Percentiles rank a stretch among this genome's conserved stretches.
Evolutionary conservation across 2,888 invertebrate species (phyloP).

Genomic region (Junonia oenone): DNA sequence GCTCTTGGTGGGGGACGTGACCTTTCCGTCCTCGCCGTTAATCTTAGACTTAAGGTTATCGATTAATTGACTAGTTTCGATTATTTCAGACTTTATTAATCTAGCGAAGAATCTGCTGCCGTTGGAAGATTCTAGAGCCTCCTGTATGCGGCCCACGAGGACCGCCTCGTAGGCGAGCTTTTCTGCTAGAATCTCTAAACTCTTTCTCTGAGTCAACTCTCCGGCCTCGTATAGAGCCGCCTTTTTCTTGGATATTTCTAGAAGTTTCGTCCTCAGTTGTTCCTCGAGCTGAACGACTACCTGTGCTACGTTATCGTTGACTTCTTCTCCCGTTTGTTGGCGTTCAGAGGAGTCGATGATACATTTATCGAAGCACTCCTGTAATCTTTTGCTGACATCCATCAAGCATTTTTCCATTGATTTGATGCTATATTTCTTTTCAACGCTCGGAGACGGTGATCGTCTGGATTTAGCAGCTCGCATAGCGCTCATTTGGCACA

Average conservation of each 20-base stretch:
- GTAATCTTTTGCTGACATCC: constrained; percentile 81
- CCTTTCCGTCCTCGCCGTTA: constrained; percentile 71
- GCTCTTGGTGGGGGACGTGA: constrained; percentile 55
- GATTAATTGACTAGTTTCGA: constrained; percentile 88
- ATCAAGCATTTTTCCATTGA: constrained; percentile 83
- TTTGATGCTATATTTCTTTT: constrained; percentile 81
- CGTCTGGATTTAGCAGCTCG: constrained; percentile 81
- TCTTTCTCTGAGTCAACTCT: constrained; percentile 83
- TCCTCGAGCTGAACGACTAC: constrained; percentile 83
- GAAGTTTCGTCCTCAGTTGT: constrained; percentile 83
- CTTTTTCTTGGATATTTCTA: constrained; percentile 84
- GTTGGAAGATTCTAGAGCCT: constrained; percentile 81
- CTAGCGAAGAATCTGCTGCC: constrained; percentile 80
- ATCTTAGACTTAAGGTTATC: constrained; percentile 84
- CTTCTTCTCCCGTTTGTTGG: constrained; percentile 42
- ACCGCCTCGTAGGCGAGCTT: constrained; percentile 90
- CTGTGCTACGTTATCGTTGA: constrained; percentile 75
- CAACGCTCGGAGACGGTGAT: constrained; percentile 83
- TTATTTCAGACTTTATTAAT: constrained; percentile 83
- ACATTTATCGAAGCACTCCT: constrained; percentile 80
- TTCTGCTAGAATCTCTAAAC: constrained; percentile 86
- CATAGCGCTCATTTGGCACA: constrained; percentile 81
- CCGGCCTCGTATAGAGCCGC: constrained; percentile 83
- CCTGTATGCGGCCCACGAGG: constrained; percentile 83
- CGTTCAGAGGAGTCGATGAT: constrained; percentile 69